Base-by-base conservation (phyloP, 1,140 invertebrate genomes). In the Apolygus lucorum region DNA sequence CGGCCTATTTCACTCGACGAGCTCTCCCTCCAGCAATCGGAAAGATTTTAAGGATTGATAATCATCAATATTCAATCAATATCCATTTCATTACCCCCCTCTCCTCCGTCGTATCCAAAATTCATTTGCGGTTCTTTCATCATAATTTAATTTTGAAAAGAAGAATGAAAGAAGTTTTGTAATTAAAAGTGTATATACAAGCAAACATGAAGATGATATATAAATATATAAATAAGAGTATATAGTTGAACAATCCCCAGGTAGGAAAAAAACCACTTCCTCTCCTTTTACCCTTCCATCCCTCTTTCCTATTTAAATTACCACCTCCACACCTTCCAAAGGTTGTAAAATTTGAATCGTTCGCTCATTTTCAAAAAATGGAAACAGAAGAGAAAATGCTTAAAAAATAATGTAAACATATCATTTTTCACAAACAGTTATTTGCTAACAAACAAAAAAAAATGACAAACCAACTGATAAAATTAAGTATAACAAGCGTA, bases 1-100 rank as follows among this genome's bases (percentile, higher is more conserved):
- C 54, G 54, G 54, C 54, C 54, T 59, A 59, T 59, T 59, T 59
- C 54, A 59, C 54, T 59, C 54, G 54, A 14, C 34, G 17, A 59
- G 54, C 54, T 59, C 54, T 59, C 54, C 54, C 54, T 59, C 54
- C 54, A 59, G 54, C 54, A 4, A 24, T 59, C 22, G 54, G 54
- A 59, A 59, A n/a, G n/a, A n/a, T n/a, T n/a, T n/a, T n/a, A n/a
- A n/a, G n/a, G n/a, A n/a, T n/a, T n/a, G n/a, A n/a, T n/a, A n/a
- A 49, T 17, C 8, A 49, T 17, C 8, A 49, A 11, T 49, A 49
- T 11, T 49, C 34, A 49, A 17, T 17, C 17, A 8, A 49, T 49
- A 49, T 49, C 17, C 34, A 11, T 17, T 49, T 8, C 34, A 17
- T 17, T 49, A 8, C 8, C 34, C 34, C 34, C 34, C 34, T 49